Percentiles rank a stretch among this genome's conserved stretches.
Evolutionary conservation across 2,888 invertebrate genomes (phyloP).

Genomic region (Amblyteles armatorius): DNA sequence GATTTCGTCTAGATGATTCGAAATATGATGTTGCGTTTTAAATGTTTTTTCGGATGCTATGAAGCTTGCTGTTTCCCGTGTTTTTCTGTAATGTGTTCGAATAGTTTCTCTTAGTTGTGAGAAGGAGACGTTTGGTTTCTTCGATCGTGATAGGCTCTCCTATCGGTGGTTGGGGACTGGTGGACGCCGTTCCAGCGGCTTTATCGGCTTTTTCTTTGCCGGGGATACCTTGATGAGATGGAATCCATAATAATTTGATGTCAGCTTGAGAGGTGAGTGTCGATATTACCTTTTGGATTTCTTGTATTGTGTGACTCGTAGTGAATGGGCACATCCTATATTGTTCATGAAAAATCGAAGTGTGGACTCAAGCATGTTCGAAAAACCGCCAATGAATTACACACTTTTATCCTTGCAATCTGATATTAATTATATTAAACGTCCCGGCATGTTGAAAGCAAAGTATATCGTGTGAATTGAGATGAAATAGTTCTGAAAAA

Average conservation of each 20-base stretch:
- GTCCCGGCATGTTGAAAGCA: too few relatives aligned
- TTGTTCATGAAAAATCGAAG: too few relatives aligned
- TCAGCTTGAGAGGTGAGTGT: neutral
- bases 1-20: neutral
- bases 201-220: neutral
- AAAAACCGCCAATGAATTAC: too few relatives aligned
- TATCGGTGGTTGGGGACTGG: neutral
- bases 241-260: neutral
- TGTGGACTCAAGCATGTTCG: too few relatives aligned
- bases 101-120: neutral
- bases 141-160: neutral
- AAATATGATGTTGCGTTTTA: neutral
- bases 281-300: neutral
- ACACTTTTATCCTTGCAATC: too few relatives aligned
- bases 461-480: too few relatives aligned
- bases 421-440: too few relatives aligned
- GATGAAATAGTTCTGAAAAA: too few relatives aligned
- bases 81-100: neutral
- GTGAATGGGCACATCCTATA: neutral
- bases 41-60: neutral
- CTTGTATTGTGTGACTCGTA: neutral
- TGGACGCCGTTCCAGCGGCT: neutral
- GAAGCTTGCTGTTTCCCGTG: neutral
- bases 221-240: neutral
- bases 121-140: neutral